Evolutionary conservation across 2,888 invertebrate species (phyloP).

Genomic region (Pomacea canaliculata): DNA sequence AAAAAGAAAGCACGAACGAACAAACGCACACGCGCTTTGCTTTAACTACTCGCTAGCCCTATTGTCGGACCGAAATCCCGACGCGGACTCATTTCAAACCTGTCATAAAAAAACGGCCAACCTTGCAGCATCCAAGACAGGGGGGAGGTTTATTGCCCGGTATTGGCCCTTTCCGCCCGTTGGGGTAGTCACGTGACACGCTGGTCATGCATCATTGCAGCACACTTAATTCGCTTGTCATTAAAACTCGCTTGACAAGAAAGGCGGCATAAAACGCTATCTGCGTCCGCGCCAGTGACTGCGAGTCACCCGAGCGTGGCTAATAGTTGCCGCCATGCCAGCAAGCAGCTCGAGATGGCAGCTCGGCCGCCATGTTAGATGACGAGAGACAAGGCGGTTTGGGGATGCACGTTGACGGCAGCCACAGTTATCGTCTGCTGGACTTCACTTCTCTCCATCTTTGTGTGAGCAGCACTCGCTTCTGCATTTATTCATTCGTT

Average conservation of each 20-base stretch:
- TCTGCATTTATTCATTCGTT: too few relatives aligned
- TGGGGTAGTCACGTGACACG: constrained; percentile 12
- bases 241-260: constrained; percentile 14
- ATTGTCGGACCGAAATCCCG: too few relatives aligned
- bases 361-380: neutral
- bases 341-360: too few relatives aligned
- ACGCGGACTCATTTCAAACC: too few relatives aligned
- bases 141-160: too few relatives aligned
- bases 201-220: constrained; percentile 3
- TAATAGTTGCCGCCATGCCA: constrained; percentile 2
- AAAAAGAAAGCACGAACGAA: too few relatives aligned
- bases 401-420: neutral
- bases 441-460: too few relatives aligned
- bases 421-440: neutral
- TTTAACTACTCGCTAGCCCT: too few relatives aligned
- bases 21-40: too few relatives aligned
- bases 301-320: neutral
- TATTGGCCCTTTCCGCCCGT: constrained; percentile 3
- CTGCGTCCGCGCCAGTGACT: constrained; percentile 7
- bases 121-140: too few relatives aligned
- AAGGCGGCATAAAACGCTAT: constrained; percentile 4
- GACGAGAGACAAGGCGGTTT: neutral
- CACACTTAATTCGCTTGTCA: constrained; percentile 21
- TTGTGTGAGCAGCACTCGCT: too few relatives aligned
- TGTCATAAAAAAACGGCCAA: too few relatives aligned